These are phyloP conservation scores for Neomonachus schauinslandi DNA, from an alignment of 2,113 vertebrate species.

Conservation along the genomic window DNA sequence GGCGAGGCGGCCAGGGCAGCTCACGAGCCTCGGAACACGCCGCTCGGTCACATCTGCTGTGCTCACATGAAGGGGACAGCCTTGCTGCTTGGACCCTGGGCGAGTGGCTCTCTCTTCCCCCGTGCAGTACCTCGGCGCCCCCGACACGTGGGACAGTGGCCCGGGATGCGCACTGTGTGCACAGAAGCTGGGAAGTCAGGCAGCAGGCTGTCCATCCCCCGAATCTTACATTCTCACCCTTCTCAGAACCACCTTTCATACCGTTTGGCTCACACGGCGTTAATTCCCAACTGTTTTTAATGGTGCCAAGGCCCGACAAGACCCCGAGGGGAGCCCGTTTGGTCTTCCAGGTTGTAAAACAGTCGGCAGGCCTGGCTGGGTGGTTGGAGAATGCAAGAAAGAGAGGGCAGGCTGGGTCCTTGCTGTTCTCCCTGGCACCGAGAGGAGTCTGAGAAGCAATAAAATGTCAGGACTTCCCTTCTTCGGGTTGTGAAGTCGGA, in stretches of 20 bases:
- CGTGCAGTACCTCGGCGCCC: no score
- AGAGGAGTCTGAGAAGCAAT: neutral
- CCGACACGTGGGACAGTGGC: neutral
- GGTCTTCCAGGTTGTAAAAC: neutral
- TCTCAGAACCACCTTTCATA: neutral
- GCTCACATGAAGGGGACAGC: neutral
- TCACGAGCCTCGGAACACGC: rapidly evolving
- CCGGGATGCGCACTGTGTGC: neutral
- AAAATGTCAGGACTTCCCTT: neutral
- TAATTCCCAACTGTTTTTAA: neutral
- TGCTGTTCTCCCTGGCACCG: neutral
- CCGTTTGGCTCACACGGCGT: neutral
- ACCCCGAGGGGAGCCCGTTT: neutral
- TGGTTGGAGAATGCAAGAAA: neutral
- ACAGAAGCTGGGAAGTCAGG: neutral
- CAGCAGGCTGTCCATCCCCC: neutral
- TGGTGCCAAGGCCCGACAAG: neutral
- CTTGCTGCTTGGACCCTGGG: neutral
- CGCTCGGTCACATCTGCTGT: neutral
- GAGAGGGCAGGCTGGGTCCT: neutral
- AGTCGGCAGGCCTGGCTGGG: neutral
- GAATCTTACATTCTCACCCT: neutral
- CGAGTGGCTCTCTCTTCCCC: neutral
- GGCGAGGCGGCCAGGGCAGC: neutral
- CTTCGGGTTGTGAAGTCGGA: neutral